Conservation (phyloP, 1,140 invertebrate species). For the Megathymus violae region DNA sequence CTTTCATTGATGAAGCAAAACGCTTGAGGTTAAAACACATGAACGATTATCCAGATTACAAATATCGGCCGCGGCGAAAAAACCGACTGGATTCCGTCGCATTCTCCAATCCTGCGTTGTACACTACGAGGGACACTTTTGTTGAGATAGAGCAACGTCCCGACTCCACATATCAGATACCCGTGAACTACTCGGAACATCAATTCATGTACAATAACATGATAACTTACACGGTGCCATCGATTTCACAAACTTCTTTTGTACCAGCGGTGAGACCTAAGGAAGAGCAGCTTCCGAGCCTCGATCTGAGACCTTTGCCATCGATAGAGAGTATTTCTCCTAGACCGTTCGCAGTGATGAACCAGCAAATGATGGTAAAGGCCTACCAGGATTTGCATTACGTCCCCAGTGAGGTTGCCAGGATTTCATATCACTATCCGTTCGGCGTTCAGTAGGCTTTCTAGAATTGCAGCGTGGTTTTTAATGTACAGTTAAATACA, state of each 20-base stretch:
- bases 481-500: conserved; percentile 23
- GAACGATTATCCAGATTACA: conserved; percentile 90
- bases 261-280: conserved; percentile 64
- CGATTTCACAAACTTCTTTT: conserved; percentile 67
- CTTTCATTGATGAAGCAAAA: conserved; percentile 94
- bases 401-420: conserved; percentile 68
- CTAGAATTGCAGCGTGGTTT: conserved; percentile 8
- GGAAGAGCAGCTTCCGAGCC: conserved; percentile 59
- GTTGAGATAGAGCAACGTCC: conserved; percentile 63
- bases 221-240: conserved; percentile 72
- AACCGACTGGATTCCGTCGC: conserved; percentile 81
- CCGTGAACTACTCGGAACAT: conserved; percentile 61
- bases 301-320: conserved; percentile 70
- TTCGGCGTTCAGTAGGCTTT: conserved; percentile 71
- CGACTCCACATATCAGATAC: conserved; percentile 62
- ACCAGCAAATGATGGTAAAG: conserved; percentile 82
- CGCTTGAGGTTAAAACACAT: conserved; percentile 89
- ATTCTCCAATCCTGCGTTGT: conserved; percentile 55
- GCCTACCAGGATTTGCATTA: conserved; percentile 80
- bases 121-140: conserved; percentile 58
- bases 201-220: conserved; percentile 75
- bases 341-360: conserved; percentile 74
- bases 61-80: conserved; percentile 88
- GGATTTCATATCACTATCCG: conserved; percentile 75
- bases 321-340: conserved; percentile 79